A percentile compares a stretch with the other conserved stretches of the same genome.
Conservation (phyloP, 2,797 vertebrate genomes). For the Cygnus olor region DNA sequence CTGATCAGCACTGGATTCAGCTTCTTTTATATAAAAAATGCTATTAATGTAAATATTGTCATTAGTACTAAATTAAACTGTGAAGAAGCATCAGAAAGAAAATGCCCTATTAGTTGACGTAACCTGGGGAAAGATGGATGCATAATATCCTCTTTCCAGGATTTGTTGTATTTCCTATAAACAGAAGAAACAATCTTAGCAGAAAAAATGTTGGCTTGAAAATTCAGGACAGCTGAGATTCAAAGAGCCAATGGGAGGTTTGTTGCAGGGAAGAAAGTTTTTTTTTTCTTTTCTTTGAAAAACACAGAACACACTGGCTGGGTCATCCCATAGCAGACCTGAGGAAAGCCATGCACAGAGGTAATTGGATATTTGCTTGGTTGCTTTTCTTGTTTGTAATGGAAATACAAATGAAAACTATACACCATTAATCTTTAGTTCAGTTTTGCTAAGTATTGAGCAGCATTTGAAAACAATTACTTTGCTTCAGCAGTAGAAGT, state of each 20-base stretch:
- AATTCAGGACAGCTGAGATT: neutral
- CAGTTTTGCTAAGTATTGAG: constrained; percentile 66
- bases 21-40: neutral
- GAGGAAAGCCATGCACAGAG: neutral
- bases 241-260: neutral
- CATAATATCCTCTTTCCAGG: neutral
- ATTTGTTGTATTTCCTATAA: neutral
- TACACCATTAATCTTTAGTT: constrained; percentile 76
- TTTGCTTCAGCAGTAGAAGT: constrained; percentile 58
- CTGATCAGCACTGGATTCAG: neutral
- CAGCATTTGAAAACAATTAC: constrained; percentile 73
- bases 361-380: constrained; percentile 30
- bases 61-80: neutral
- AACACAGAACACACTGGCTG: neutral
- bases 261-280: neutral
- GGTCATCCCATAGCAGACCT: neutral
- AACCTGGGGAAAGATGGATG: neutral
- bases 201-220: neutral
- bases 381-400: constrained; percentile 58
- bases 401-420: constrained; percentile 69
- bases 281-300: neutral
- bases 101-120: neutral
- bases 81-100: neutral
- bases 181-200: neutral
- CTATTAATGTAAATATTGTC: neutral